Conservation (phyloP, 1,140 invertebrate genomes). For the Caenorhabditis briggsae region DNA sequence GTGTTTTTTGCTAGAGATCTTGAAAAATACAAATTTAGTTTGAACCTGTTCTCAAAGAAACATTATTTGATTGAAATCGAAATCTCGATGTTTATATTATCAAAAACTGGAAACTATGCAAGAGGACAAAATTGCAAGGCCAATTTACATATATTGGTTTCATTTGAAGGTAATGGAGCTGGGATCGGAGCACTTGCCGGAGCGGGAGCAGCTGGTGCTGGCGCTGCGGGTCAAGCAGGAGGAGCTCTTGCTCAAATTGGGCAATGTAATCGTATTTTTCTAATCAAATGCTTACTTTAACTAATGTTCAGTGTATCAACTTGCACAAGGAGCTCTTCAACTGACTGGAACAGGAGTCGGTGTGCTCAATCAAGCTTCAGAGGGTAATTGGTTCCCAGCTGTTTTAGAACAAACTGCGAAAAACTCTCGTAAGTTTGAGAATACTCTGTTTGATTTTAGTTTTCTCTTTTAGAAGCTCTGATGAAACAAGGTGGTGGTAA, state of each 20-base stretch:
- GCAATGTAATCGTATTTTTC: conserved; percentile 63
- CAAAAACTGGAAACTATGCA: no score
- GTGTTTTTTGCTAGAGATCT: not conserved
- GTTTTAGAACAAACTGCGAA: conserved; percentile 70
- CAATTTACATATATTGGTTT: not conserved
- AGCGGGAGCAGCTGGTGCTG: conserved; percentile 59
- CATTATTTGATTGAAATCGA: no score
- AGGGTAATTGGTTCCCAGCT: conserved; percentile 72
- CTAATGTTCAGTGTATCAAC: conserved; percentile 71
- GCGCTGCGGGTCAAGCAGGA: conserved; percentile 63
- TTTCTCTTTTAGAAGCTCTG: conserved; percentile 40
- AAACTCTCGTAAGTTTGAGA: conserved; percentile 19
- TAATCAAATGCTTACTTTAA: conserved; percentile 10
- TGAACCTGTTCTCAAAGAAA: no score
- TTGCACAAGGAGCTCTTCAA: conserved; percentile 75
- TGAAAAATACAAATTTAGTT: no score
- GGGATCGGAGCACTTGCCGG: conserved; percentile 65
- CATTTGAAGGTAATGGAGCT: conserved; percentile 46
- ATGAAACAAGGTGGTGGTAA: conserved; percentile 52
- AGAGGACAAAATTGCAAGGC: no score
- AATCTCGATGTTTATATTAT: no score
- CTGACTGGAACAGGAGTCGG: conserved; percentile 75
- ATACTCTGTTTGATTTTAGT: not conserved
- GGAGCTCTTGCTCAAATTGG: conserved; percentile 70
- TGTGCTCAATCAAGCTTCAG: conserved; percentile 74